Evolutionary conservation across 1,140 invertebrate genomes (phyloP).

Genomic region (Meteorus sp.): DNA sequence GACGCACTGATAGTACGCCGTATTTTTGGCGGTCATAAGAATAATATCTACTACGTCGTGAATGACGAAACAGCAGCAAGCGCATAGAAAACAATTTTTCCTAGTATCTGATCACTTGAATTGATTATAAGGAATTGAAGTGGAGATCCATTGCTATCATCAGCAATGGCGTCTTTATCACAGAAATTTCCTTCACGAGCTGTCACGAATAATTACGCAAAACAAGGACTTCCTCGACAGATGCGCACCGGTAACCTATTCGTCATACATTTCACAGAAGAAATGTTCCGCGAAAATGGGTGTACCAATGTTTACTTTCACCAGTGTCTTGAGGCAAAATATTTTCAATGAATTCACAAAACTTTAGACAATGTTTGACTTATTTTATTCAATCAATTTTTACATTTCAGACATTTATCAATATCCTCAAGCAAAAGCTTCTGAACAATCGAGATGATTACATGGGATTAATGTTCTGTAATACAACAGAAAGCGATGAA

Average conservation of each 20-base stretch:
- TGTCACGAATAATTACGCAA: too few relatives aligned
- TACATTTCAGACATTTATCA: not conserved
- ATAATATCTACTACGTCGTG: too few relatives aligned
- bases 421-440: constrained; percentile 35
- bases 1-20: too few relatives aligned
- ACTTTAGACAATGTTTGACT: not conserved
- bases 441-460: constrained; percentile 35
- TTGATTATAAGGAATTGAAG: too few relatives aligned
- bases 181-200: too few relatives aligned
- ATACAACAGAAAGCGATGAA: constrained; percentile 22
- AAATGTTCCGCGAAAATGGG: constrained; percentile 6
- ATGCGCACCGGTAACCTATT: constrained; percentile 9
- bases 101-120: too few relatives aligned
- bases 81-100: too few relatives aligned
- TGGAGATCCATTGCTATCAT: too few relatives aligned
- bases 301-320: not conserved
- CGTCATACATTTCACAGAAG: not conserved
- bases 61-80: too few relatives aligned
- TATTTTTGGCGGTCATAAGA: too few relatives aligned
- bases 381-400: not conserved
- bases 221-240: too few relatives aligned
- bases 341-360: not conserved
- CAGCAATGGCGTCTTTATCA: too few relatives aligned
- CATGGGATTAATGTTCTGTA: constrained; percentile 40
- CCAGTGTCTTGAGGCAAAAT: not conserved